phyloP scores from a whole-genome alignment of 2,888 invertebrate genomes.

The Eupeodes latifasciatus region DNA sequence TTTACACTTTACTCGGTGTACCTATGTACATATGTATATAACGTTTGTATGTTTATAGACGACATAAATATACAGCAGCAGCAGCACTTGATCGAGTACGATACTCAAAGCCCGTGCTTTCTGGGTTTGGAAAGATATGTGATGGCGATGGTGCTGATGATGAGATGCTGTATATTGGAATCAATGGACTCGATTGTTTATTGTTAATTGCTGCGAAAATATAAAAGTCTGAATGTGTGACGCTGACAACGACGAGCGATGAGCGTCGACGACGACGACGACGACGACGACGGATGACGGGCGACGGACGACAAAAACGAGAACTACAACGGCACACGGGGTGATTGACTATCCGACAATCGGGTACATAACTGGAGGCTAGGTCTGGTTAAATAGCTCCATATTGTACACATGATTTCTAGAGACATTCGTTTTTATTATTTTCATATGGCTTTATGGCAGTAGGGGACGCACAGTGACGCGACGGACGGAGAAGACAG shows the following conservation, averaged over 20 bases:
- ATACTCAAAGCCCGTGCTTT: not conserved
- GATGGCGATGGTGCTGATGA: constrained; percentile 32
- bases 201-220: constrained; percentile 71
- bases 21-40: constrained; percentile 23
- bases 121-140: constrained; percentile 7
- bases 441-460: not conserved
- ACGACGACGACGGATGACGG: too few relatives aligned
- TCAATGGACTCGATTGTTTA: constrained; percentile 76
- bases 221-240: constrained; percentile 63
- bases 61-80: constrained; percentile 51
- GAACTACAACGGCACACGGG: constrained; percentile 44
- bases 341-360: constrained; percentile 76
- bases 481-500: too few relatives aligned
- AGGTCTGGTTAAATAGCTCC: constrained; percentile 50
- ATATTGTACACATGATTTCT: constrained; percentile 49
- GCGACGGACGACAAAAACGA: not conserved
- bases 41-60: constrained; percentile 48
- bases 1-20: constrained; percentile 42
- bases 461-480: not conserved
- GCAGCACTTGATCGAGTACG: not conserved
- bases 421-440: constrained; percentile 20
- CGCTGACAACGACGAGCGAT: not conserved
- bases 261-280: not conserved
- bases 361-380: constrained; percentile 52
- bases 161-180: constrained; percentile 59